phyloP scores from a whole-genome alignment of 2,113 vertebrate species.

The Heptranchias perlo region DNA sequence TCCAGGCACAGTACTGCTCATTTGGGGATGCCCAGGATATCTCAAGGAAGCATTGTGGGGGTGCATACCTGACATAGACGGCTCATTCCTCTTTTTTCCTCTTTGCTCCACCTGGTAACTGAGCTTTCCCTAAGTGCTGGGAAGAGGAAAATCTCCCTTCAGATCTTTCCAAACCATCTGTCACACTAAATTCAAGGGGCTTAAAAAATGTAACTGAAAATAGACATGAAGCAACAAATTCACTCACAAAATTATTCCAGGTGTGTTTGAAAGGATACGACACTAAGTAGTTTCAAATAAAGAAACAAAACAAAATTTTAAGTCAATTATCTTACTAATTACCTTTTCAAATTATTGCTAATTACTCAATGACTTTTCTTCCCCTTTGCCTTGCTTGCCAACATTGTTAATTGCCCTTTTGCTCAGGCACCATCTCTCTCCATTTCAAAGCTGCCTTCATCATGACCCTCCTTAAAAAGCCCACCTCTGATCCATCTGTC shows the following conservation, averaged over 20 bases:
- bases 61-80: too few species aligned
- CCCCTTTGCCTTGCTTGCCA: background rate
- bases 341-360: background rate
- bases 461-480: background rate
- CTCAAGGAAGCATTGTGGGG: too few species aligned
- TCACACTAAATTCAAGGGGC: background rate
- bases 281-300: background rate
- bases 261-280: background rate
- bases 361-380: background rate
- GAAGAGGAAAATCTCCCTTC: background rate
- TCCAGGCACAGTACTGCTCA: too few species aligned
- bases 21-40: too few species aligned
- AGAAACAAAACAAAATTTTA: background rate
- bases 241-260: background rate
- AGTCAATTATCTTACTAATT: background rate
- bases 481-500: background rate
- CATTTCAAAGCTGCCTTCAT: background rate
- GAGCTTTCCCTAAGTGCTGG: too few species aligned
- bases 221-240: background rate
- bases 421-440: background rate
- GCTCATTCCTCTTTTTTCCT: background rate
- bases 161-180: background rate
- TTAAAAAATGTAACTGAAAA: conserved; percentile 5
- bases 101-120: background rate
- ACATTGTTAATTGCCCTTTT: background rate